phyloP scores from a whole-genome alignment of 2,888 invertebrate genomes.

The Sialis lutaria region DNA sequence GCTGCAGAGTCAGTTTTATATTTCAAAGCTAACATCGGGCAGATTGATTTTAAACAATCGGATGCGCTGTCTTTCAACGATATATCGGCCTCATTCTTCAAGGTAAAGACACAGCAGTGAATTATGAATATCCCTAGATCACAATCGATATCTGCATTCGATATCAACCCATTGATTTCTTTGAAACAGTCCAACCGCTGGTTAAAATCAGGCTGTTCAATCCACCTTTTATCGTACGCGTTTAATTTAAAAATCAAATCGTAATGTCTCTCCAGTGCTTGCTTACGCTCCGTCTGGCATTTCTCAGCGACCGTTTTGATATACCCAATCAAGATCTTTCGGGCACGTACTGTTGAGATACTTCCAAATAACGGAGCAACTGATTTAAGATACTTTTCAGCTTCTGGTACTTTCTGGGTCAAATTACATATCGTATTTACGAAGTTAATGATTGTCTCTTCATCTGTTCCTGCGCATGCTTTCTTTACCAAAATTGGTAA shows the following conservation, averaged over 20 bases:
- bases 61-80: slow-evolving; percentile 65
- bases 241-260: slow-evolving; percentile 53
- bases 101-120: slow-evolving; percentile 65
- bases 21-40: slow-evolving; percentile 41
- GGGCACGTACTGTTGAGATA: slow-evolving; percentile 41
- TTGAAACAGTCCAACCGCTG: slow-evolving; percentile 63
- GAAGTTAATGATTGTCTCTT: slow-evolving; percentile 51
- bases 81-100: slow-evolving; percentile 65
- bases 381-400: slow-evolving; percentile 46
- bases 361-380: slow-evolving; percentile 56
- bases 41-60: slow-evolving; percentile 50
- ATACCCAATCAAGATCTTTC: slow-evolving; percentile 49
- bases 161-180: slow-evolving; percentile 36
- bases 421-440: slow-evolving; percentile 59
- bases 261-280: slow-evolving; percentile 31
- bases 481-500: slow-evolving; percentile 54
- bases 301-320: slow-evolving; percentile 38
- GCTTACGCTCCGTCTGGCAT: slow-evolving; percentile 4
- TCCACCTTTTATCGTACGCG: slow-evolving; percentile 69
- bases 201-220: slow-evolving; percentile 90
- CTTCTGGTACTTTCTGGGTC: slow-evolving; percentile 44
- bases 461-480: slow-evolving; percentile 37
- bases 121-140: slow-evolving; percentile 55
- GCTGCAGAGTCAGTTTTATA: slow-evolving; percentile 32
- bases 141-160: slow-evolving; percentile 33